Evolutionary conservation across 2,888 invertebrate genomes (phyloP).

Genomic region (Melangyna quadrimaculata): DNA sequence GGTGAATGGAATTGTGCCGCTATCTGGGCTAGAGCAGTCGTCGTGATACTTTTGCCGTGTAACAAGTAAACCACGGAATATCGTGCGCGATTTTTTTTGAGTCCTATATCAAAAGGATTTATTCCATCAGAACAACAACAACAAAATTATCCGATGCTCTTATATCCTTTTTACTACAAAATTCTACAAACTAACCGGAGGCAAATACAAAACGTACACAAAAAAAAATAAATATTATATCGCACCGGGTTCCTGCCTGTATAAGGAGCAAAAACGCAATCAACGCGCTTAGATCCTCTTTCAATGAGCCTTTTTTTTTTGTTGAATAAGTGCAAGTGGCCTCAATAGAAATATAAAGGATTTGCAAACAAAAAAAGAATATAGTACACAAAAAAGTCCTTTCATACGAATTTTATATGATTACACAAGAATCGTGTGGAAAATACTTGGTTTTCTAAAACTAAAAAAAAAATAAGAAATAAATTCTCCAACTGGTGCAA

Average conservation of each 20-base stretch:
- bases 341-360: slow-evolving; percentile 12
- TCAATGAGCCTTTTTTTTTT: not conserved
- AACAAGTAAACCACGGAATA: slow-evolving; percentile 67
- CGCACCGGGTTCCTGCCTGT: not conserved
- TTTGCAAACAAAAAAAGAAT: not conserved
- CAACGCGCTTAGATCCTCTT: not conserved
- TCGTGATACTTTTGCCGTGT: slow-evolving; percentile 69
- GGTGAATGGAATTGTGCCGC: slow-evolving; percentile 71
- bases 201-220: not conserved
- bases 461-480: not conserved
- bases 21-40: slow-evolving; percentile 69
- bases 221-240: not conserved
- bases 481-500: slow-evolving; percentile 7
- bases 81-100: slow-evolving; percentile 19
- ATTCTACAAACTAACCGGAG: not conserved
- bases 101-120: not conserved
- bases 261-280: not conserved
- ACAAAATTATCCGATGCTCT: not conserved
- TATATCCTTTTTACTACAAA: slow-evolving; percentile 9
- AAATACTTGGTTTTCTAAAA: not conserved
- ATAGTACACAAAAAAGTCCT: not conserved
- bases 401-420: slow-evolving; percentile 14
- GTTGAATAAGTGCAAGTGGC: not conserved
- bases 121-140: not conserved
- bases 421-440: slow-evolving; percentile 24